Conservation (phyloP, 2,797 vertebrate species). For the Craterocephalus amniculus region DNA sequence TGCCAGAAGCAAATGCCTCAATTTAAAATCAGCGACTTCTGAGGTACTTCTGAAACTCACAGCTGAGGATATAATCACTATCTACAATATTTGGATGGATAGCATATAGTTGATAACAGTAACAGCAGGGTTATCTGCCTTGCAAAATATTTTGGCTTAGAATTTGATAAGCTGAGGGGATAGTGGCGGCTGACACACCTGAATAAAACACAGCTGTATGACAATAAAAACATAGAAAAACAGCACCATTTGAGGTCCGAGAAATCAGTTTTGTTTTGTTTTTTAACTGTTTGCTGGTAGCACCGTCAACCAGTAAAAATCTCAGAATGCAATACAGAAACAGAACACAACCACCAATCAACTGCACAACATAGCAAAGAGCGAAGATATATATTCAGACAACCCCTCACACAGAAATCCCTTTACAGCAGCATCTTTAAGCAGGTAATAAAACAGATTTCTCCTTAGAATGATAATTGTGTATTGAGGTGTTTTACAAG, state of each 20-base stretch:
- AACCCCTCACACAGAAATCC: conserved; percentile 69
- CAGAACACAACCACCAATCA: conserved; percentile 76
- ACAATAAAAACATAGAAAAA: conserved; percentile 85
- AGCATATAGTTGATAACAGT: conserved; percentile 73
- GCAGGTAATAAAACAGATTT: conserved; percentile 78
- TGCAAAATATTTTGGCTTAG: conserved; percentile 74
- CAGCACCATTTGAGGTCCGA: conserved; percentile 89
- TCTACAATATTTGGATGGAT: conserved; percentile 83
- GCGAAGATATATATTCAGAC: conserved; percentile 75
- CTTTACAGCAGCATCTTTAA: conserved; percentile 79
- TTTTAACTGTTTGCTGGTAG: conserved; percentile 85
- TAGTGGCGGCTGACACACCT: conserved; percentile 74
- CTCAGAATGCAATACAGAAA: conserved; percentile 77
- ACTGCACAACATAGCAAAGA: conserved; percentile 80
- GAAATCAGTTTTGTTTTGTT: conserved; percentile 73
- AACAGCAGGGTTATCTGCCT: conserved; percentile 69
- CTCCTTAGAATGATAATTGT: conserved; percentile 74
- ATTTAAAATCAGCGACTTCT: conserved; percentile 70
- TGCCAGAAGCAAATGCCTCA: conserved; percentile 72
- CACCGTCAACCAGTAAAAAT: conserved; percentile 85
- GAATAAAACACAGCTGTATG: conserved; percentile 76
- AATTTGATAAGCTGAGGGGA: conserved; percentile 73
- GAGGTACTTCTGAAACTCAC: conserved; percentile 80
- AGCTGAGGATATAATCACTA: conserved; percentile 75
- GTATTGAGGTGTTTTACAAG: conserved; percentile 80